Percentiles rank a stretch among this genome's conserved stretches.
phyloP scores from a whole-genome alignment of 1,140 invertebrate species.

The Drosophila neocordata region DNA sequence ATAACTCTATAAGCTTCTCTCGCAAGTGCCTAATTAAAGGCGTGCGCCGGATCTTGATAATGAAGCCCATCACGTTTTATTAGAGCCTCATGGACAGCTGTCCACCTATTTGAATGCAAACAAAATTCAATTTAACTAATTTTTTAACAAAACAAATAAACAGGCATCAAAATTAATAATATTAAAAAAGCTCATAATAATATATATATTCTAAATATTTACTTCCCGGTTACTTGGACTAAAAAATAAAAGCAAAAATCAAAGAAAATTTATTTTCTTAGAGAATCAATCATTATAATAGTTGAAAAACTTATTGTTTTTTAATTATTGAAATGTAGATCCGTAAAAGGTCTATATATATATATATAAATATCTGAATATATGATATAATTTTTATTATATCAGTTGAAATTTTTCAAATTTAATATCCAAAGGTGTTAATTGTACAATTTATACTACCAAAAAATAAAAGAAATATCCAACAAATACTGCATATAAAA shows the following conservation, averaged over 20 bases:
- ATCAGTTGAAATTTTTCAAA: background rate
- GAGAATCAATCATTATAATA: too few species aligned
- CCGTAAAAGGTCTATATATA: too few species aligned
- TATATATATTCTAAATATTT: too few species aligned
- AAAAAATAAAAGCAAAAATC: too few species aligned
- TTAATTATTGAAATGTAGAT: too few species aligned
- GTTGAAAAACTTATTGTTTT: too few species aligned
- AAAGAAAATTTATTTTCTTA: too few species aligned
- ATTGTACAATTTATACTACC: background rate
- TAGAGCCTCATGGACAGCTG: background rate
- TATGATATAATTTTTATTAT: background rate
- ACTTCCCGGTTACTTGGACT: too few species aligned
- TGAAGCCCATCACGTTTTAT: constrained; percentile 35
- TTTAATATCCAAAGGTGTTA: background rate
- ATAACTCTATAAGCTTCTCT: background rate
- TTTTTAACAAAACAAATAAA: constrained; percentile 27
- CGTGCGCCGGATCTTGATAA: constrained; percentile 16
- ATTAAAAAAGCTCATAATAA: too few species aligned
- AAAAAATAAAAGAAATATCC: background rate
- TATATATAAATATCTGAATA: background rate
- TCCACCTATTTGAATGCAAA: background rate
- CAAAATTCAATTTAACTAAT: constrained; percentile 18
- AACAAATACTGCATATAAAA: constrained; percentile 1
- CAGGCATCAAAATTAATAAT: too few species aligned
- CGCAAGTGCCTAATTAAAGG: constrained; percentile 2